Conservation (phyloP, 2,113 vertebrate genomes). For the Melanostigma gelatinosum region DNA sequence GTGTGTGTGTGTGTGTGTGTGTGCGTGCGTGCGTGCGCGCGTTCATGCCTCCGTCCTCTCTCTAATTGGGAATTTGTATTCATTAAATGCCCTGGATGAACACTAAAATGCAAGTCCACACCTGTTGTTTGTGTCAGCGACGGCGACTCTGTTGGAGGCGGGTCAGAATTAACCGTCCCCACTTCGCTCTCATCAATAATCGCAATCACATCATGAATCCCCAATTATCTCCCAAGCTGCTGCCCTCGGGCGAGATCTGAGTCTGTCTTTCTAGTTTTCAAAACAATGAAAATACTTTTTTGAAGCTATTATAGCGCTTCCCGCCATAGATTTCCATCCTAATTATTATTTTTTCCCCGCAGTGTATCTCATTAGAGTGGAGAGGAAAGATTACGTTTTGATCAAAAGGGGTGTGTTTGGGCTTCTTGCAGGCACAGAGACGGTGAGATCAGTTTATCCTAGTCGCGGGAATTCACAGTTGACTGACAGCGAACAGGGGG, state of each 20-base stretch:
- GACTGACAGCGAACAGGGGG: conserved; percentile 11
- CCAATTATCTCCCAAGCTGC: conserved; percentile 70
- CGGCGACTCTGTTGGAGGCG: conserved; percentile 18
- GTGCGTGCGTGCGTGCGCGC: conserved; percentile 20
- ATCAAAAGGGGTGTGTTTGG: conserved; percentile 38
- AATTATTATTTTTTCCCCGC: conserved; percentile 30
- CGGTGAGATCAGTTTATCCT: neutral
- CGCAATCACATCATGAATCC: conserved; percentile 60
- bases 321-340: conserved; percentile 33
- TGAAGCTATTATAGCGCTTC: conserved; percentile 24
- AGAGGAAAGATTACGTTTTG: conserved; percentile 47
- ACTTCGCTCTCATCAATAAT: conserved; percentile 61
- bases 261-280: conserved; percentile 23
- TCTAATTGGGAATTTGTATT: conserved; percentile 71
- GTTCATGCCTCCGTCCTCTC: neutral
- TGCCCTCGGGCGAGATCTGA: conserved; percentile 18
- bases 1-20: conserved; percentile 20
- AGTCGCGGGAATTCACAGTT: conserved; percentile 1
- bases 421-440: conserved; percentile 1
- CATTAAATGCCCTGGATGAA: conserved; percentile 49
- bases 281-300: conserved; percentile 44
- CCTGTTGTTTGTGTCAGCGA: conserved; percentile 67
- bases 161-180: conserved; percentile 52
- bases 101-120: conserved; percentile 55
- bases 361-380: conserved; percentile 48